phyloP scores from a whole-genome alignment of 2,113 vertebrate species.

The Gobiocypris rarus region DNA sequence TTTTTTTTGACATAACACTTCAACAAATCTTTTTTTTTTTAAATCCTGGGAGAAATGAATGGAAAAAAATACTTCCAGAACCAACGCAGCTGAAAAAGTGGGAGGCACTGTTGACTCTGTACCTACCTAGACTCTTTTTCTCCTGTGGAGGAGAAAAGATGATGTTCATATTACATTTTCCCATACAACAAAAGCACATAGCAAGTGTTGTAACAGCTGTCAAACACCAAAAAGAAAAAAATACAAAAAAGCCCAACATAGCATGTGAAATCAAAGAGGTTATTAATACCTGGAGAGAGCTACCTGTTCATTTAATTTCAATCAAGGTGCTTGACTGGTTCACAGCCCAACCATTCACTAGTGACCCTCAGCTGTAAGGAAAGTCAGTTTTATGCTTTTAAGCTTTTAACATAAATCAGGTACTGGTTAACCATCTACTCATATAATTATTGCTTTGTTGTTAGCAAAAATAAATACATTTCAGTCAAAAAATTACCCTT shows the following conservation, averaged over 20 bases:
- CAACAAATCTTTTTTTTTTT: too few relatives aligned
- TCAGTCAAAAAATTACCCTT: background rate
- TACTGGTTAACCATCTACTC: background rate
- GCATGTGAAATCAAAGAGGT: background rate
- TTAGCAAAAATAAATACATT: background rate
- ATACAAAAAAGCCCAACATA: background rate
- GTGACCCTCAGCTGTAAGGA: background rate
- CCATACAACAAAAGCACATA: background rate
- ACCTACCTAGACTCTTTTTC: background rate
- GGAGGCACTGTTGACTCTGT: too few relatives aligned
- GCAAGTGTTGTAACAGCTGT: background rate
- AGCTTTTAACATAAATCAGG: background rate
- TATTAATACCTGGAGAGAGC: background rate
- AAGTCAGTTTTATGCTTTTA: background rate
- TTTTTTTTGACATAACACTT: too few relatives aligned
- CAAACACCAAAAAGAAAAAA: background rate
- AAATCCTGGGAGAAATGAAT: too few relatives aligned
- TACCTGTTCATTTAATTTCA: background rate
- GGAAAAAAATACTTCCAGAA: too few relatives aligned
- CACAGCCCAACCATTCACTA: background rate
- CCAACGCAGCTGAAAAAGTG: too few relatives aligned
- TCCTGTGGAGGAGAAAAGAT: background rate
- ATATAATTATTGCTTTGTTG: background rate
- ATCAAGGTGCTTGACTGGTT: background rate
- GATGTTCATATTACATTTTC: background rate